Base-by-base conservation (phyloP, 2,797 vertebrate genomes). In the Coranthus polyacanthus region DNA sequence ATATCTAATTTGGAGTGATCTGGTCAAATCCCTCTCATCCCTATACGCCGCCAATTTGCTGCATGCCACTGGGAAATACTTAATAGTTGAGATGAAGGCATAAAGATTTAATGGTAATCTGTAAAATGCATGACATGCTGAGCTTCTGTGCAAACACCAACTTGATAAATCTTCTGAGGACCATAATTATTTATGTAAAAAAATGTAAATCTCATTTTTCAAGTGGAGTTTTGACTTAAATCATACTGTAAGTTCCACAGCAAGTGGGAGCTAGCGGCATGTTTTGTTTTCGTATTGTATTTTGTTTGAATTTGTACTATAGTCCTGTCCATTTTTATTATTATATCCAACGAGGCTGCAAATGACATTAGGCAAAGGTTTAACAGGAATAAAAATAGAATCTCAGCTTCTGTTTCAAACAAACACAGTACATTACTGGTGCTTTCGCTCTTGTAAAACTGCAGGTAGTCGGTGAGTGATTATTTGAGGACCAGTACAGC, bases 381-480 rank as follows among this genome's bases (percentile, higher is more conserved):
- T 63, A 59, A 65, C 16, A 52, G n/a, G 38, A 65, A 57, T 56
- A 68, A 55, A 55, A 81, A 78, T 42, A 57, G 50, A 62, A 38
- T 56, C 53, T 41, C 38, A 39, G 62, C 38, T 65, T 52, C 26
- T 32, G 52, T 29, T 5, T 37, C 2, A 17, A 41, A 26, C 29
- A 8, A 41, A 56, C 37, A 59, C 51, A 39, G 24, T 63, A 72
- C 76, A 73, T 72, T 57, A 56, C 39, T 51, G 37, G 13, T 37
- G 58, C 66, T 72, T 78, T 66, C 75, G 24, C 32, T 78, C 13
- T 51, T 51, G 39, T 47, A 36, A 71, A 79, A 47, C 39, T 47
- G 47, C 67, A 73, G 51, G 52, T 43, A 78, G 59, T 29, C 54
- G 32, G 4, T n/a, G 75, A 65, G 37, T 59, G 79, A 67, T 83